Evolutionary conservation across 2,113 vertebrate genomes (phyloP).

Genomic region (Chiloscyllium plagiosum): DNA sequence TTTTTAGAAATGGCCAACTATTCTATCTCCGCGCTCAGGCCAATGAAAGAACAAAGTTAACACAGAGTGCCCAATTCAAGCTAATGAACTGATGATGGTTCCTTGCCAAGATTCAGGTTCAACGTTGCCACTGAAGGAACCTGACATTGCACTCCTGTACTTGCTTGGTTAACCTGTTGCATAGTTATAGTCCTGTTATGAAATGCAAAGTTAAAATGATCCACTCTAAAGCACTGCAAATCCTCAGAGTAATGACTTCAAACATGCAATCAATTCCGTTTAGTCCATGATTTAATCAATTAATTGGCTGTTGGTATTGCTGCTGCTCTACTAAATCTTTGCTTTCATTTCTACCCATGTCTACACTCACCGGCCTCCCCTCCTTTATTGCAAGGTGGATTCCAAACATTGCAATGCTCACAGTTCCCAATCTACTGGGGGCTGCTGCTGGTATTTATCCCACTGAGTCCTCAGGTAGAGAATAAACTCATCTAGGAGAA

Average conservation of each 20-base stretch:
- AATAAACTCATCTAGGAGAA: too few species aligned
- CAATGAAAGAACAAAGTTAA: neutral
- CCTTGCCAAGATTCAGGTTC: neutral
- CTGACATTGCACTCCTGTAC: neutral
- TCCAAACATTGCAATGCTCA: neutral
- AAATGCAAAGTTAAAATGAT: slow-evolving; percentile 24
- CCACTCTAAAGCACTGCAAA: slow-evolving; percentile 13
- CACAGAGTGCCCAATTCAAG: neutral
- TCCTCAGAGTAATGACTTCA: slow-evolving; percentile 24
- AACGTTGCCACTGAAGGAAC: neutral
- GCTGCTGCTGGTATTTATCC: too few species aligned
- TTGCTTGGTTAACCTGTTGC: neutral
- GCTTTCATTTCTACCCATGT: neutral
- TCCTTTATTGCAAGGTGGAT: neutral
- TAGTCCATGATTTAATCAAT: slow-evolving; percentile 14
- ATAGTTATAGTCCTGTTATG: neutral
- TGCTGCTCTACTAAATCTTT: neutral
- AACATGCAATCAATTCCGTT: slow-evolving; percentile 27
- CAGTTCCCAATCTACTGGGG: neutral
- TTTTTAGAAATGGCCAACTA: too few species aligned
- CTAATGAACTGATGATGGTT: neutral
- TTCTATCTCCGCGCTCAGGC: neutral
- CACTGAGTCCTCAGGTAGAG: too few species aligned
- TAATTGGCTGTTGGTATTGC: neutral
- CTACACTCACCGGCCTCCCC: too few species aligned